phyloP scores from a whole-genome alignment of 1,140 invertebrate genomes.

The Venturia canescens region DNA sequence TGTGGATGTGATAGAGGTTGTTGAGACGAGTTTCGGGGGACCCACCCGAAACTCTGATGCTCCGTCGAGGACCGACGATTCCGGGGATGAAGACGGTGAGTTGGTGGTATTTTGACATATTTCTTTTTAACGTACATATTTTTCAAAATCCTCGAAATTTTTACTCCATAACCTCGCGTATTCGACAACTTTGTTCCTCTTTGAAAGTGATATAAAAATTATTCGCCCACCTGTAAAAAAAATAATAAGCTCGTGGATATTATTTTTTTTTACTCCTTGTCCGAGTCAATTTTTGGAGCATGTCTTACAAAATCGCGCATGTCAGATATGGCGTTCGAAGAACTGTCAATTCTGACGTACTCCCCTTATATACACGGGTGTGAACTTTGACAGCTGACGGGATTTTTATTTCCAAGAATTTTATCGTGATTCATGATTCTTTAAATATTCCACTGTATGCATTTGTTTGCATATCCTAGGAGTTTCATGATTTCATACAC shows the following conservation, averaged over 20 bases:
- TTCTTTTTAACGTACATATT: background rate
- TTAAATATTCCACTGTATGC: constrained; percentile 8
- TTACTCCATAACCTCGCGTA: constrained; percentile 17
- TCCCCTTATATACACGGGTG: constrained; percentile 9
- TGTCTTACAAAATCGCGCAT: background rate
- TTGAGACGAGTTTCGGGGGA: constrained; percentile 72
- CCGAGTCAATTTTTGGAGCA: no score
- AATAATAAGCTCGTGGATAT: no score
- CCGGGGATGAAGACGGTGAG: constrained; percentile 75
- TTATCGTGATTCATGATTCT: constrained; percentile 41
- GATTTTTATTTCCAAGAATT: background rate
- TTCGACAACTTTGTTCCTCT: no score
- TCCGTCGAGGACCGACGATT: constrained; percentile 68
- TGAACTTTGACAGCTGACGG: constrained; percentile 55
- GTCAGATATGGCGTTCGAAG: constrained; percentile 13
- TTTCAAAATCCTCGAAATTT: no score
- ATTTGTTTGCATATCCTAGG: background rate
- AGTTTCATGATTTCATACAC: background rate
- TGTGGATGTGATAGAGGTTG: constrained; percentile 82
- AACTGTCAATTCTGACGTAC: background rate
- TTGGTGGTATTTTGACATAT: constrained; percentile 34
- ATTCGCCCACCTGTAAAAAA: no score
- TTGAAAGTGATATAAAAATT: no score
- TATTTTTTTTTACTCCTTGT: no score
- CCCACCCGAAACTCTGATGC: constrained; percentile 62